Conservation (phyloP, 2,113 vertebrate genomes). For the Hymenochirus boettgeri region DNA sequence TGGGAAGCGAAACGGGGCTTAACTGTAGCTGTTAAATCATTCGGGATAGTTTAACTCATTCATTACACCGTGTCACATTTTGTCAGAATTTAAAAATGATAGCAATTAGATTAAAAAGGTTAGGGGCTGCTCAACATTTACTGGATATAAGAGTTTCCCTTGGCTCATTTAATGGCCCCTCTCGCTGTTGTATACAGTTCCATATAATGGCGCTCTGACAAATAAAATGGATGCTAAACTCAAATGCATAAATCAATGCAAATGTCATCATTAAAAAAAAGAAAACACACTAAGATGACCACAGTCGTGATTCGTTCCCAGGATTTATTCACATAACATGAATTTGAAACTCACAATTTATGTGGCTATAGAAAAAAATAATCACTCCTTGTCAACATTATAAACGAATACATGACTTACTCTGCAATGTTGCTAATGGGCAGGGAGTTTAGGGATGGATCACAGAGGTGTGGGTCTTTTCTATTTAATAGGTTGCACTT, state of each 20-base stretch:
- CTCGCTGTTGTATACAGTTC: slow-evolving; percentile 10
- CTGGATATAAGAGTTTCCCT: slow-evolving; percentile 20
- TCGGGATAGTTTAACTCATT: slow-evolving; percentile 40
- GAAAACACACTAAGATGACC: neutral
- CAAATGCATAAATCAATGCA: neutral
- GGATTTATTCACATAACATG: neutral
- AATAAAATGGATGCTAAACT: neutral
- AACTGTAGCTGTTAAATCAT: slow-evolving; percentile 36
- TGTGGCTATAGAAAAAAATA: too few species aligned
- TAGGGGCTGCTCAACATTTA: slow-evolving; percentile 20
- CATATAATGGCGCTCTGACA: neutral
- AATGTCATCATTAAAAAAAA: neutral
- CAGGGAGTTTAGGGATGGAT: too few species aligned
- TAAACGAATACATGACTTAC: too few species aligned
- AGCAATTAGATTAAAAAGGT: slow-evolving; percentile 35
- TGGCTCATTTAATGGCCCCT: slow-evolving; percentile 19
- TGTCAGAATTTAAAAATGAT: slow-evolving; percentile 33
- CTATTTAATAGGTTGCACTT: too few species aligned
- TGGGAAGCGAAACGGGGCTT: slow-evolving; percentile 39
- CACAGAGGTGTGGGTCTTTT: too few species aligned
- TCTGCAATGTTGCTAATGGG: too few species aligned
- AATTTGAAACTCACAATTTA: too few species aligned
- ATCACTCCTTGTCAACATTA: too few species aligned
- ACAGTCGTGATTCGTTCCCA: neutral
- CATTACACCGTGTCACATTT: slow-evolving; percentile 32